Evolutionary conservation across 2,113 vertebrate genomes (phyloP), one percentile per base, ranked within the genome.

Genomic region (Axis porcinus): DNA sequence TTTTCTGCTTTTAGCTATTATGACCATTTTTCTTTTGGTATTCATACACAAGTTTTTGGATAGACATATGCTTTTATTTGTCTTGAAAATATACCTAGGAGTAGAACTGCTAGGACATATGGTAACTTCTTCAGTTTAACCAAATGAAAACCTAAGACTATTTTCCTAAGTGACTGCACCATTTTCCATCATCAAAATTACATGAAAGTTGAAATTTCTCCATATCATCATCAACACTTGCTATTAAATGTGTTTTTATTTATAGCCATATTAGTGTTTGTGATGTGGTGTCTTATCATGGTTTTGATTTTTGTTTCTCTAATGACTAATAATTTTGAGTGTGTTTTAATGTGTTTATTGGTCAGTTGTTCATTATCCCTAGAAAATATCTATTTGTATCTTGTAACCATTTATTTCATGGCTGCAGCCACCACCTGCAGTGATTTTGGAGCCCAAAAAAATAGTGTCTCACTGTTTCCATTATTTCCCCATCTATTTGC

Each of bases 361-460:
- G 15, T 7, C 6, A 9, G 13, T 81, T 94, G 57, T 81, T 64
- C 28, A 81, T 79, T 43, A 25, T 54, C 19, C 19, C 36, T 25
- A 10, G 47, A 94, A n/a, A 79, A 64, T 64, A 21, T 33, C 9
- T 86, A 36, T 74, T 74, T 79, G 25, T 79, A 64, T 54, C 11
- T 45, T 83, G 50, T 67, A 55, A 4, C 21, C 58, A 89, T 57
- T 89, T 67, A 67, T 67, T 19, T 67, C 64, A n/a, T 4, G 9
- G 16, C 64, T 36, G 17, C 8, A 67, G 64, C 33, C 33, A 67
- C 4, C 64, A 36, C 19, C 64, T 67, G 8, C 64, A 67, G 17
- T 17, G 64, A 67, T 67, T 36, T 67, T n/a, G 33, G 16, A 67
- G 33, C 8, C 64, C 28, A 0, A 0, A 1, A n/a, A 67, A 67